Base-by-base conservation (phyloP, 2,888 invertebrate genomes). In the Crocallis elinguaria region DNA sequence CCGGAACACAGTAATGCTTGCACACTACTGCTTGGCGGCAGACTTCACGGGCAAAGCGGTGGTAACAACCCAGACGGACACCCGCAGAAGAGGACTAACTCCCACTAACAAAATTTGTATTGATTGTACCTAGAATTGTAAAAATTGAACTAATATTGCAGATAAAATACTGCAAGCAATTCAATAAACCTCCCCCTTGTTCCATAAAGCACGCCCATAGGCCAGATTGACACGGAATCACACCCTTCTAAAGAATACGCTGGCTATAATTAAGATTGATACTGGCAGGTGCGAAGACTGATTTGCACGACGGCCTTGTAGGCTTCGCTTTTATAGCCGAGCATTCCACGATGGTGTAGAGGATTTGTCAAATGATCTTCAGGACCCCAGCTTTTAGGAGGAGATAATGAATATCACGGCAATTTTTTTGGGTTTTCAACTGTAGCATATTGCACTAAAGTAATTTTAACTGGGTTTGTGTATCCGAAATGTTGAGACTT, bases 181-280 rank as follows among this genome's bases (percentile, higher is more conserved):
- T 17, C 32, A 30, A 32, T 33, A 32, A 14, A 25, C 27, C 37
- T 56, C 38, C 44, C 49, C 23, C 17, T 23, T 23, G 19, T 5
- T 25, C 21, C 27, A 29, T 43, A 49, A 46, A 42, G 48, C 56
- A 38, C 14, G 50, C 45, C 59, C 51, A 57, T 60, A 46, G 49
- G 45, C 32, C 44, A 46, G 58, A 64, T 59, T 60, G 64, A 60
- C 62, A 58, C 43, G 23, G 46, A 52, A 57, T 62, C 66, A 60
- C 64, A 60, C 57, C 55, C 49, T 62, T 53, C 60, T 45, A 37
- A 54, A 52, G 44, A 60, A 63, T 56, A 46, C 52, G 46, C 56
- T 37, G 36, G n/a, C 41, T 38, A 59, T 76, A 75, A 77, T 76
- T 74, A 68, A 71, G 74, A 74, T 73, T 75, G 73, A 76, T 75